A percentile compares a stretch with the other conserved stretches of the same genome.
Conservation (phyloP, 1,140 invertebrate species). For the Rhizoglyphus robini region DNA sequence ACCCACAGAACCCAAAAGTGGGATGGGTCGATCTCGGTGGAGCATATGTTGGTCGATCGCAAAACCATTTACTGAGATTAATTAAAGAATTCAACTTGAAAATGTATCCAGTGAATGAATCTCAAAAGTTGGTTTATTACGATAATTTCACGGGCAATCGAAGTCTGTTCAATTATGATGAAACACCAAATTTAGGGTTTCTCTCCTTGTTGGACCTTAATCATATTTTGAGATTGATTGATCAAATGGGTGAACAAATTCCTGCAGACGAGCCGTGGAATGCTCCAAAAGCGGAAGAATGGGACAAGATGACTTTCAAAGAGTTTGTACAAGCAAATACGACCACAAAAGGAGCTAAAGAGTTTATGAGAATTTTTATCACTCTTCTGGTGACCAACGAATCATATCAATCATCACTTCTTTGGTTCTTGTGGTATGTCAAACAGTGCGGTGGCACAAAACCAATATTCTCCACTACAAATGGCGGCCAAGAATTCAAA, state of each 20-base stretch:
- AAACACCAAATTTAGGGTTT: conserved; percentile 7
- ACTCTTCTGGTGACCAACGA: conserved; percentile 30
- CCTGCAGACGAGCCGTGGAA: conserved; percentile 34
- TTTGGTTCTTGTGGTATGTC: conserved; percentile 36
- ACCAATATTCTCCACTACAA: conserved; percentile 31
- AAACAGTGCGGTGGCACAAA: conserved; percentile 30
- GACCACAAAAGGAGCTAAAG: conserved; percentile 30
- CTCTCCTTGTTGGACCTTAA: conserved; percentile 23
- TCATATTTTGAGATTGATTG: conserved; percentile 26
- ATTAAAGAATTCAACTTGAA: conserved; percentile 32
- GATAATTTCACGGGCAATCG: not conserved
- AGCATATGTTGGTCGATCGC: conserved; percentile 30
- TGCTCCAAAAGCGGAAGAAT: conserved; percentile 33
- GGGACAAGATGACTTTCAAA: conserved; percentile 34
- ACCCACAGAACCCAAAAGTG: not conserved
- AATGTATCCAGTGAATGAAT: conserved; percentile 31
- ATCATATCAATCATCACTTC: conserved; percentile 33
- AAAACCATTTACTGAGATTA: conserved; percentile 29
- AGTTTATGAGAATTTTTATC: conserved; percentile 25
- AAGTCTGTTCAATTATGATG: conserved; percentile 17
- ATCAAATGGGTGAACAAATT: conserved; percentile 30
- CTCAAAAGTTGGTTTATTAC: not conserved
- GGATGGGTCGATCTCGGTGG: conserved; percentile 15
- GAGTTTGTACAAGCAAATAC: conserved; percentile 32
- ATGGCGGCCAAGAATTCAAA: conserved; percentile 35